phyloP scores from a whole-genome alignment of 2,797 vertebrate species.

The Erethizon dorsatum region DNA sequence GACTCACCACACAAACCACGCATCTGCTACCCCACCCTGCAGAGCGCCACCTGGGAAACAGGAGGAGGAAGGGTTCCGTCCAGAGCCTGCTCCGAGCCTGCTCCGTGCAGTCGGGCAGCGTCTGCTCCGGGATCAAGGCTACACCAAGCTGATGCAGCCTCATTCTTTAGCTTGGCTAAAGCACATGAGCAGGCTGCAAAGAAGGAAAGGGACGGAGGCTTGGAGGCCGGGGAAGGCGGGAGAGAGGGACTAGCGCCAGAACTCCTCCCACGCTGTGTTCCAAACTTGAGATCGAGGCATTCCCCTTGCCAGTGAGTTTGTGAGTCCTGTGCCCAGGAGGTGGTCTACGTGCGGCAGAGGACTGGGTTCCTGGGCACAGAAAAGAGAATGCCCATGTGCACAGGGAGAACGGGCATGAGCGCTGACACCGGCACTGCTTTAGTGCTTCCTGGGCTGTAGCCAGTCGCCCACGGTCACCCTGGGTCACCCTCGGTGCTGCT shows the following conservation, averaged over 20 bases:
- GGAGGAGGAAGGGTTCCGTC: neutral
- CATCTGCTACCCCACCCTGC: neutral
- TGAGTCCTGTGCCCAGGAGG: neutral
- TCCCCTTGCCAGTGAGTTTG: neutral
- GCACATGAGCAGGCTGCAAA: neutral
- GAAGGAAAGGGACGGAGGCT: neutral
- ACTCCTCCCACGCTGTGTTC: fast-evolving
- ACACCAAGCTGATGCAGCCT: fast-evolving
- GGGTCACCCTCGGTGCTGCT: neutral
- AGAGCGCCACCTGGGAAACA: neutral
- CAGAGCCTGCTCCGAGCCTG: neutral
- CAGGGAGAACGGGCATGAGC: neutral
- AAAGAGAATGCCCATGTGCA: neutral
- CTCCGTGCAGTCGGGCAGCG: fast-evolving
- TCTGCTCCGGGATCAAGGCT: neutral
- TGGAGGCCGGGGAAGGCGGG: neutral
- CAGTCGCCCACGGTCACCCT: neutral
- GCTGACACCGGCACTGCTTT: neutral
- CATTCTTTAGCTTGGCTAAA: neutral
- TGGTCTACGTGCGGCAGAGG: neutral
- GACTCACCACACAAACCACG: neutral
- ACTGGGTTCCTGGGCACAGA: neutral
- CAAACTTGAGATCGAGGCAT: fast-evolving
- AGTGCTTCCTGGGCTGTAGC: neutral
- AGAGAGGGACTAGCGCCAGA: neutral